Percentiles rank a stretch among this genome's conserved stretches.
Evolutionary conservation across 2,113 vertebrate species (phyloP).

Genomic region (Myodes glareolus): DNA sequence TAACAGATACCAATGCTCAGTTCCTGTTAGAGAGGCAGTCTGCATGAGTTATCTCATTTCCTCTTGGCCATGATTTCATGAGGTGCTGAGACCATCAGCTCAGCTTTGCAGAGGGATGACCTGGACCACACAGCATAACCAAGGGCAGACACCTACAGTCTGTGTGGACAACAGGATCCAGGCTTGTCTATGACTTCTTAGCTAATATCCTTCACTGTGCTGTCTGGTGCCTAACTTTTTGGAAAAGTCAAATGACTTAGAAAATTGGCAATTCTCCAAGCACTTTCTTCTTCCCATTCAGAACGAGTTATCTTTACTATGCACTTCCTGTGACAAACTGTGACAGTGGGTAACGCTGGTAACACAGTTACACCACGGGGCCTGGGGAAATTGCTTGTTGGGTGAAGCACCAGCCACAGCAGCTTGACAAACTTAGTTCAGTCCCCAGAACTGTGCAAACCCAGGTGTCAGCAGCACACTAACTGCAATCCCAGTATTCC

Average conservation of each 20-base stretch:
- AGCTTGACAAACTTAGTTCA: neutral
- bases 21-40: neutral
- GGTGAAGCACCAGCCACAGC: too few relatives aligned
- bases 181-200: neutral
- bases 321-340: fast-evolving
- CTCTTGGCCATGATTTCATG: fast-evolving
- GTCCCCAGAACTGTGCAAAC: neutral
- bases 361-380: too few relatives aligned
- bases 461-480: neutral
- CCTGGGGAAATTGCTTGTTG: neutral
- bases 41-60: neutral
- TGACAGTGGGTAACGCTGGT: fast-evolving
- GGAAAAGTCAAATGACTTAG: neutral
- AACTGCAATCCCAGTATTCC: neutral
- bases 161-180: neutral
- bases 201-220: too few relatives aligned
- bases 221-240: fast-evolving
- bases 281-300: neutral
- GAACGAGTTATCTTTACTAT: neutral
- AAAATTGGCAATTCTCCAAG: neutral
- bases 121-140: neutral
- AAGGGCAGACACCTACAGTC: neutral
- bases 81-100: fast-evolving
- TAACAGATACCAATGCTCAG: fast-evolving
- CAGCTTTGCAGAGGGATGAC: neutral